Base-by-base conservation (phyloP, 2,113 vertebrate species). In the Epinephelus fuscoguttatus region DNA sequence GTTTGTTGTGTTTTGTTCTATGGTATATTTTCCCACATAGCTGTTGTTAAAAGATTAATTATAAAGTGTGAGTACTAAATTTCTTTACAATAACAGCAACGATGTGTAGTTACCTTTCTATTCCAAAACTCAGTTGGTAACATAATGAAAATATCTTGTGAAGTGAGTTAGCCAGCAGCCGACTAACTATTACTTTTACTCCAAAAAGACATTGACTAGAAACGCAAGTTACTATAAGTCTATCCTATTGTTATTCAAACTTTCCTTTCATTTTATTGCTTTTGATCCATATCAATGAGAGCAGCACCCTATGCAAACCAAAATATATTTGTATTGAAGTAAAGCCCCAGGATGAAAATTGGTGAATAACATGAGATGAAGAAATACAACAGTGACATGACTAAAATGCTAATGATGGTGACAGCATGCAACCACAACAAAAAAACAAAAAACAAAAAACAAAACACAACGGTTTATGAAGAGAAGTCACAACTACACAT, bases 381-480 rank as follows among this genome's bases (percentile, higher is more conserved):
- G 57, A 84, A 68, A 76, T 27, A 64, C 37, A 55, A 82, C 53
- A 81, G 19, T 47, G 40, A 80, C 52, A 84, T 45, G 80, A 62
- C 66, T 81, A 42, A 73, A 85, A 84, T 53, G 30, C 90, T 90
- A 90, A 93, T 88, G 91, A 96, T 95, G 95, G 70, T 84, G 77
- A 30, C 64, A 86, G 92, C 96, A 96, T 97, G 96, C 94, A 91
- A 92, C 64, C 50, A 93, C 90, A 83, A n/a, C n/a, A n/a, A n/a
- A n/a, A n/a, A 92, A 87, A 94, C 80, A 42, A 42, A 2, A 42
- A 42, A 40, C 40, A 83, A 91, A 87, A 94, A 81, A 45, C 1
- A 9, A 45, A 45, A 91, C 86, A 95, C 70, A 88, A 93, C 90
- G 90, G 92, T 93, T 89, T 14, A 11, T 49, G 79, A 37, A 75